Percentiles rank a stretch among this genome's conserved stretches.
Conservation (phyloP, 2,888 invertebrate species). For the Caenorhabditis imperialis region DNA sequence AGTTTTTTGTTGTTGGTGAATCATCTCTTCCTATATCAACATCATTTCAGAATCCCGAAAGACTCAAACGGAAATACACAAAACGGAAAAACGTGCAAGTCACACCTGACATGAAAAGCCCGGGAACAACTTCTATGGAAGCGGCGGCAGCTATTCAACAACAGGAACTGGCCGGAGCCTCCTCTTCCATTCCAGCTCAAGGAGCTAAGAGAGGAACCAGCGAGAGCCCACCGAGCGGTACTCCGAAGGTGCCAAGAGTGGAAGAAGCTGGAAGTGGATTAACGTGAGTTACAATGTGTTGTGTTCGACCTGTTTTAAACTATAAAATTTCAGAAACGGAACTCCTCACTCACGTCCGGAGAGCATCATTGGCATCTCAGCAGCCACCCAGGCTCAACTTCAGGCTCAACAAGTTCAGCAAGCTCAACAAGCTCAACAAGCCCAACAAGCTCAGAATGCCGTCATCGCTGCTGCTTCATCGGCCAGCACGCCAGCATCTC, state of each 20-base stretch:
- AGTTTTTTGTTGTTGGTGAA: not conserved
- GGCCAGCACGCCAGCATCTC: not conserved
- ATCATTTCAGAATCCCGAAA: constrained; percentile 13
- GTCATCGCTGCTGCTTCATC: constrained; percentile 3
- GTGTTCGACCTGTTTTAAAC: too few relatives aligned
- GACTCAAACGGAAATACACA: constrained; percentile 48
- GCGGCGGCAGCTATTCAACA: not conserved
- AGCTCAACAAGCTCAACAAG: constrained; percentile 19
- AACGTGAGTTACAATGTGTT: too few relatives aligned
- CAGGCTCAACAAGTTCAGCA: constrained; percentile 25
- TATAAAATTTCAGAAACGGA: too few relatives aligned
- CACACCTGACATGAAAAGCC: constrained; percentile 39
- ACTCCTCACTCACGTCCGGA: not conserved
- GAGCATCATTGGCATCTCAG: constrained; percentile 42
- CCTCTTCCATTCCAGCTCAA: not conserved
- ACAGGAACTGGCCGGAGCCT: not conserved
- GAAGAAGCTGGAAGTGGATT: not conserved
- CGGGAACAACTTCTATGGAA: constrained; percentile 40
- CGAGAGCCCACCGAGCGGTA: constrained; percentile 15
- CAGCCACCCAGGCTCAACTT: constrained; percentile 19
- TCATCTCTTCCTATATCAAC: not conserved
- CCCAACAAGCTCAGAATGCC: constrained; percentile 25
- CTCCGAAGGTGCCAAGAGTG: constrained; percentile 6
- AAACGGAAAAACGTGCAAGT: constrained; percentile 39
- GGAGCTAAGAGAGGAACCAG: constrained; percentile 16